These are phyloP conservation scores for Choristoneura rosaceana DNA, from an alignment of 2,888 invertebrate genomes.

Conservation along the genomic window DNA sequence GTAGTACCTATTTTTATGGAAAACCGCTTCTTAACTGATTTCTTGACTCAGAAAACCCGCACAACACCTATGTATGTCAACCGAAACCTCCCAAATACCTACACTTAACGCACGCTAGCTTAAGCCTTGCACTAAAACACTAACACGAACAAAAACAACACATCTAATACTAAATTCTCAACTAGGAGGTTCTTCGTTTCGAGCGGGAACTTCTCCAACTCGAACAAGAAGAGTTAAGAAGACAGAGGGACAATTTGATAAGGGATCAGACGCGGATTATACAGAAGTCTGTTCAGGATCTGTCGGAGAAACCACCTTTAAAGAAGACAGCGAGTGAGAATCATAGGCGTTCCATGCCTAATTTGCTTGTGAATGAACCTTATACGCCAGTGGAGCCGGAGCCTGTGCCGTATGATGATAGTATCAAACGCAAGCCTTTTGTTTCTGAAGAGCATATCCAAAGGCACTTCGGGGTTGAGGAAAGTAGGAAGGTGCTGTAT, in stretches of 20 bases:
- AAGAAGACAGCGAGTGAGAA: constrained; percentile 57
- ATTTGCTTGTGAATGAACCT: constrained; percentile 71
- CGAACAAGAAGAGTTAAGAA: constrained; percentile 91
- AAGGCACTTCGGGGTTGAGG: constrained; percentile 79
- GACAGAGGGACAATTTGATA: constrained; percentile 90
- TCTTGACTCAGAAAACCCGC: background rate
- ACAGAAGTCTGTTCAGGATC: constrained; percentile 87
- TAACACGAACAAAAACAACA: constrained; percentile 6
- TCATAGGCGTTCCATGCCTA: constrained; percentile 82
- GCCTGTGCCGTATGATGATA: constrained; percentile 65
- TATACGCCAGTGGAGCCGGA: constrained; percentile 58
- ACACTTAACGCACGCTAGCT: constrained; percentile 55
- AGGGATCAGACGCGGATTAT: constrained; percentile 87
- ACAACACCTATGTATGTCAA: constrained; percentile 23
- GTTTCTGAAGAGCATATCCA: constrained; percentile 80
- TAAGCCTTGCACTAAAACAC: constrained; percentile 51
- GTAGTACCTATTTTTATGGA: too few species aligned
- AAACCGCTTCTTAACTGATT: background rate
- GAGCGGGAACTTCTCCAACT: constrained; percentile 91
- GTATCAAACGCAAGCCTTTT: constrained; percentile 72
- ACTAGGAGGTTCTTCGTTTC: constrained; percentile 90
- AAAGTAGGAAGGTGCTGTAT: constrained; percentile 72
- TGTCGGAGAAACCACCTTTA: constrained; percentile 76
- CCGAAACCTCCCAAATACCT: constrained; percentile 31
- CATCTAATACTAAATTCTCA: constrained; percentile 43